Evolutionary conservation across 2,888 invertebrate species (phyloP), one percentile per base, ranked within the genome.

Genomic region (Polylopha cassiicola): DNA sequence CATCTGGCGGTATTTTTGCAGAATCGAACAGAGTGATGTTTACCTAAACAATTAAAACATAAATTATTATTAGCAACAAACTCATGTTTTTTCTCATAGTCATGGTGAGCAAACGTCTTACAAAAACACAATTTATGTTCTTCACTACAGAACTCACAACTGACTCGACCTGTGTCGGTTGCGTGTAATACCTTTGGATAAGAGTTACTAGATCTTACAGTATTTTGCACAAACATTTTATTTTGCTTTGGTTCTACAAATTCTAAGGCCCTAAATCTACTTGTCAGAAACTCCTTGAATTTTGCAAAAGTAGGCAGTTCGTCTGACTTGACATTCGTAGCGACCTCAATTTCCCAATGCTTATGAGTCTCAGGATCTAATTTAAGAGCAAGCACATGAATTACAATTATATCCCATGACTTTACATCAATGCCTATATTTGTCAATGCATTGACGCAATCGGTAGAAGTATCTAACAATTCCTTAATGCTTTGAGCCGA

Each of bases 361-460:
- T 21, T 21, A 21, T 20, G 30, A 13, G 30, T 20, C 10, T 31
- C 31, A 3, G 22, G 5, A 5, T 31, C 30, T 10, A 31, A 10
- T 21, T 31, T 31, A 2, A 14, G 14, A 3, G 14, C 11, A 2
- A 31, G 3, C 6, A 31, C 11, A 27, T 27, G 26, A 8, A 36
- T 36, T 4, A 36, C 20, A 20, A 36, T 20, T 16, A 36, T 36
- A 9, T 36, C 36, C 36, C 36, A 36, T 3, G 26, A 14, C 8
- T 18, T 18, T 6, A 36, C 20, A 27, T 36, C 27, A 4, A 34
- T 26, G 2, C 34, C 34, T 7, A 34, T 18, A 26, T 34, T 28
- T 3, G 14, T 15, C 8, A 28, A 28, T 7, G 15, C 27, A 8
- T 28, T 14, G 2, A 28, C 7, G 9, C 34, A 26, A 18, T 34